Conservation (phyloP, 2,113 vertebrate species). For the Hymenochirus boettgeri region DNA sequence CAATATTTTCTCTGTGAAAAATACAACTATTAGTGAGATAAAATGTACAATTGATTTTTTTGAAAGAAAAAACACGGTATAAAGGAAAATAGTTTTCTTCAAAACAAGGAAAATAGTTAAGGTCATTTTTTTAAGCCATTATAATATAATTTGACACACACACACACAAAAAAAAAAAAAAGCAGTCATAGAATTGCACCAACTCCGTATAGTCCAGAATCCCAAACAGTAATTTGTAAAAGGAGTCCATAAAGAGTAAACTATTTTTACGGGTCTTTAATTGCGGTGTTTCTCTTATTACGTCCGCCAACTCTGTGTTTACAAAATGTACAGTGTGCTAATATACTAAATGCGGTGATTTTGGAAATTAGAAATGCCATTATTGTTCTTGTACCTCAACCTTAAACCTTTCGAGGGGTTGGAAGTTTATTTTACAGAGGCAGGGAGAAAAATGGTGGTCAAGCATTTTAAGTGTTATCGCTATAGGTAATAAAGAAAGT, state of each 20-base stretch:
- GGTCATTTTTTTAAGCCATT: constrained; percentile 71
- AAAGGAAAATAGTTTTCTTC: constrained; percentile 79
- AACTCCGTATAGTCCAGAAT: constrained; percentile 72
- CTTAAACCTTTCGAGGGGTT: constrained; percentile 51
- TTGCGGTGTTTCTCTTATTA: constrained; percentile 60
- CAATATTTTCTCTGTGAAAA: constrained; percentile 93
- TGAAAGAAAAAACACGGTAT: constrained; percentile 64
- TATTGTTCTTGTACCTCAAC: constrained; percentile 50
- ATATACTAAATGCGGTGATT: constrained; percentile 59
- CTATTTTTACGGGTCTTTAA: constrained; percentile 58
- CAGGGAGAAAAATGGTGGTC: constrained; percentile 47
- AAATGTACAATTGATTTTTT: constrained; percentile 74
- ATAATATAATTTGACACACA: constrained; percentile 83
- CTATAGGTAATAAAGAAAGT: constrained; percentile 68
- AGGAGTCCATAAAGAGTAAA: constrained; percentile 73
- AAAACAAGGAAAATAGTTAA: constrained; percentile 80
- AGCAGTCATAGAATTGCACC: constrained; percentile 80
- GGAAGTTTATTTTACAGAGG: constrained; percentile 25
- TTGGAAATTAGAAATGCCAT: constrained; percentile 59
- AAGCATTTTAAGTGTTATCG: constrained; percentile 68
- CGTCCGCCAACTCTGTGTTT: constrained; percentile 67
- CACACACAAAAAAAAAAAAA: constrained; percentile 84
- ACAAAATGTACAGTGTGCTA: constrained; percentile 79
- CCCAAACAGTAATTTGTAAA: constrained; percentile 72
- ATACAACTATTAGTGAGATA: constrained; percentile 91